phyloP scores from a whole-genome alignment of 2,888 invertebrate species.

The Eristalinus aeneus region DNA sequence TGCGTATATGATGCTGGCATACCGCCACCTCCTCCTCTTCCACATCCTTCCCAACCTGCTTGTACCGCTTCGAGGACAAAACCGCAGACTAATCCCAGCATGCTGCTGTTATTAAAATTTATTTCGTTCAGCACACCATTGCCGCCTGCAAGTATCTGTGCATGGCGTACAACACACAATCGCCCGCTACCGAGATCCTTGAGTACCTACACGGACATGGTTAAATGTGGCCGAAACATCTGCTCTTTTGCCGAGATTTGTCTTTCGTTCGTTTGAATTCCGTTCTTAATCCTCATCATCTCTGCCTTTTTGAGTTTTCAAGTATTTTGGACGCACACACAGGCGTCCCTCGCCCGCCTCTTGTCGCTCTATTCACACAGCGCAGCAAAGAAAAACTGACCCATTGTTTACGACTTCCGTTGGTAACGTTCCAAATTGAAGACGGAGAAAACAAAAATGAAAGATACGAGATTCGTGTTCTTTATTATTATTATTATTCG shows the following conservation, averaged over 20 bases:
- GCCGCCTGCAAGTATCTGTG: constrained; percentile 7
- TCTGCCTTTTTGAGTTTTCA: constrained; percentile 66
- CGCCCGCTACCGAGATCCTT: not conserved
- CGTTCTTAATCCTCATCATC: constrained; percentile 68
- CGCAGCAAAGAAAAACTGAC: constrained; percentile 50
- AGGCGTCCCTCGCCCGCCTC: not conserved
- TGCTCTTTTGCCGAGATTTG: constrained; percentile 58
- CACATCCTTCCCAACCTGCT: too few relatives aligned
- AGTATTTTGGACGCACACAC: constrained; percentile 48
- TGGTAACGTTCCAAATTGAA: constrained; percentile 43
- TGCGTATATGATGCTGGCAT: not conserved
- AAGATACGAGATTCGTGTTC: constrained; percentile 33
- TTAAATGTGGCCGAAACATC: constrained; percentile 50
- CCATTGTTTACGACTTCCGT: constrained; percentile 71
- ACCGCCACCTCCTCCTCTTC: not conserved
- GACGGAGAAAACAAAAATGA: constrained; percentile 25
- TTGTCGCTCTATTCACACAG: constrained; percentile 46
- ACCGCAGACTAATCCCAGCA: constrained; percentile 29
- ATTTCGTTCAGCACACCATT: not conserved
- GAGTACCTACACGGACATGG: constrained; percentile 16
- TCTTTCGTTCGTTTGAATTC: constrained; percentile 46
- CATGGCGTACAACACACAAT: not conserved
- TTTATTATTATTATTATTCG: constrained; percentile 59
- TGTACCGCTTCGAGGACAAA: constrained; percentile 9
- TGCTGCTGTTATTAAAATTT: constrained; percentile 29